phyloP scores from a whole-genome alignment of 2,888 invertebrate species.

The Auanema sp. region DNA sequence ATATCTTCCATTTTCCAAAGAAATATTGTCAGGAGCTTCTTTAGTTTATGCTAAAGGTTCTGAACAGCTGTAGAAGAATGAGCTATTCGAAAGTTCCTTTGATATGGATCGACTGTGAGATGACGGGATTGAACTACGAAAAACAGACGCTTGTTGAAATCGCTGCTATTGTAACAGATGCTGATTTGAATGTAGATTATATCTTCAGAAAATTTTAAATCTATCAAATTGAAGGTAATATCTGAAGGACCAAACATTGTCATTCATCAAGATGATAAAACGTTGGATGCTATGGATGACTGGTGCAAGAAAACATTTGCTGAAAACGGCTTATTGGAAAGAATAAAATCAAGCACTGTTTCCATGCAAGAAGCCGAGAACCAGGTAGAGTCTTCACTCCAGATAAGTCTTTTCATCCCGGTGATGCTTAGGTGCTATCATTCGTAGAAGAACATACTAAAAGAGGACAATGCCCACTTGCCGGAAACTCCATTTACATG shows the following conservation, averaged over 20 bases:
- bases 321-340: constrained; percentile 81
- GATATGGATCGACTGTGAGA: constrained; percentile 67
- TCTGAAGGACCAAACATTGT: constrained; percentile 72
- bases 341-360: constrained; percentile 66
- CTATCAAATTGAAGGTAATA: constrained; percentile 24
- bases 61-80: neutral
- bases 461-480: constrained; percentile 64
- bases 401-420: constrained; percentile 3
- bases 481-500: constrained; percentile 57
- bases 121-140: constrained; percentile 82
- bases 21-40: neutral
- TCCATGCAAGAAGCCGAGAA: constrained; percentile 34
- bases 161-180: constrained; percentile 84
- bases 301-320: constrained; percentile 84
- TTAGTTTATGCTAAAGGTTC: neutral
- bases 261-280: constrained; percentile 77
- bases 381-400: constrained; percentile 13
- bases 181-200: constrained; percentile 45
- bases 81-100: constrained; percentile 12
- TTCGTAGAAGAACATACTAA: constrained; percentile 74
- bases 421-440: constrained; percentile 70
- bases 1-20: neutral
- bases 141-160: constrained; percentile 82
- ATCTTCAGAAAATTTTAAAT: neutral
- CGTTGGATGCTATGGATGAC: constrained; percentile 78